These are phyloP conservation scores for Conchocele bisecta DNA, from an alignment of 2,888 invertebrate species.

Conservation along the genomic window DNA sequence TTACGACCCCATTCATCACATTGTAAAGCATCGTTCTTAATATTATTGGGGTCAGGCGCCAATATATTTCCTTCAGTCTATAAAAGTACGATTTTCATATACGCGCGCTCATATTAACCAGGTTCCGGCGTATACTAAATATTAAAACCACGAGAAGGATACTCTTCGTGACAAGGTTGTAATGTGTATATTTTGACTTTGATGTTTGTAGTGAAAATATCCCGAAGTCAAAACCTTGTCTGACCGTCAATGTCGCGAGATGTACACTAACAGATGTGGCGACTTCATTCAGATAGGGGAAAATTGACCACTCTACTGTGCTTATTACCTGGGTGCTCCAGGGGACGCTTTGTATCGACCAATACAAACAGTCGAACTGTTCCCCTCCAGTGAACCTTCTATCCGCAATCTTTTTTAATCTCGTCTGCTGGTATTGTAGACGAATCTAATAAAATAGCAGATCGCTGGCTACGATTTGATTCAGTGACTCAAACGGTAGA, in stretches of 20 bases:
- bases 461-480: too few relatives aligned
- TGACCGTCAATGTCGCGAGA: slow-evolving; percentile 14
- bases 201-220: too few relatives aligned
- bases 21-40: slow-evolving; percentile 15
- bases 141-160: too few relatives aligned
- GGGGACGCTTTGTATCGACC: slow-evolving; percentile 31
- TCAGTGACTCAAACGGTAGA: slow-evolving; percentile 11
- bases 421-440: not conserved
- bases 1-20: slow-evolving; percentile 54
- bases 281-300: slow-evolving; percentile 5
- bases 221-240: too few relatives aligned
- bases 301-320: slow-evolving; percentile 39
- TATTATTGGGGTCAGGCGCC: slow-evolving; percentile 30
- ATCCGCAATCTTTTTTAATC: not conserved
- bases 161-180: too few relatives aligned
- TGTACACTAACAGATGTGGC: slow-evolving; percentile 33
- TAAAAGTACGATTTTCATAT: too few relatives aligned
- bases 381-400: not conserved
- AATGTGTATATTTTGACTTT: too few relatives aligned
- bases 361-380: slow-evolving; percentile 3
- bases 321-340: slow-evolving; percentile 21
- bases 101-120: too few relatives aligned
- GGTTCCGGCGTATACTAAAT: too few relatives aligned
- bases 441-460: slow-evolving; percentile 22
- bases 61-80: too few relatives aligned